phyloP scores from a whole-genome alignment of 2,113 vertebrate genomes.

The Phrynosoma blainvillii region DNA sequence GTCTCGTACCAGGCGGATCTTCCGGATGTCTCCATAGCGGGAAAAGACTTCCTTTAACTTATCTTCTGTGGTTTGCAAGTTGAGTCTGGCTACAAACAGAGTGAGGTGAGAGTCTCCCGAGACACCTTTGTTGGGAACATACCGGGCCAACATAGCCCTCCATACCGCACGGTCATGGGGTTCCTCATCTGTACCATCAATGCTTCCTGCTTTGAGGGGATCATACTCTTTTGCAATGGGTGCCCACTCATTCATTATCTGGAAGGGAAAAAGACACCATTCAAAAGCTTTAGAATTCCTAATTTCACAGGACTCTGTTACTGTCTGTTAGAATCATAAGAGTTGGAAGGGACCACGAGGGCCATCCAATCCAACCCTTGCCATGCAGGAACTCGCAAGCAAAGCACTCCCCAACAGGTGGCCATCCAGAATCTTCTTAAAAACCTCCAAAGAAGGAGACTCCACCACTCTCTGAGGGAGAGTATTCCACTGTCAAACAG shows the following conservation, averaged over 20 bases:
- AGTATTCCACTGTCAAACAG: too few relatives aligned
- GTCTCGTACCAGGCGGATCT: conserved; percentile 90
- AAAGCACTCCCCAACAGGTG: too few relatives aligned
- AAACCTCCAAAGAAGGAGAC: too few relatives aligned
- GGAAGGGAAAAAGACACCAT: not conserved
- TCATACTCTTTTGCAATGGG: conserved; percentile 92
- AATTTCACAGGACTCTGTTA: not conserved
- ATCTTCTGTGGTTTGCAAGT: conserved; percentile 89
- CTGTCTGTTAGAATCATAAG: too few relatives aligned
- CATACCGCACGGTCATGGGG: conserved; percentile 93
- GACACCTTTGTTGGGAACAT: conserved; percentile 89
- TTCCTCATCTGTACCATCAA: conserved; percentile 94
- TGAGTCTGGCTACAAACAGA: conserved; percentile 90
- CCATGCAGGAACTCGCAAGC: too few relatives aligned
- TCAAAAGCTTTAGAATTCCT: not conserved
- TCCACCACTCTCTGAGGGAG: too few relatives aligned
- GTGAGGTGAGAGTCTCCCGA: conserved; percentile 90
- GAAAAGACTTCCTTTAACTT: conserved; percentile 89
- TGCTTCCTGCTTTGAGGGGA: conserved; percentile 95
- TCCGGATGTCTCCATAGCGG: conserved; percentile 89
- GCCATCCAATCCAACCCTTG: too few relatives aligned
- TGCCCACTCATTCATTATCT: conserved; percentile 89
- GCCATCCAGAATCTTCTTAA: too few relatives aligned
- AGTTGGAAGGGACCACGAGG: too few relatives aligned
- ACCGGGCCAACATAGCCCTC: conserved; percentile 90